phyloP scores from a whole-genome alignment of 1,140 invertebrate genomes.

The Conus betulinus region DNA sequence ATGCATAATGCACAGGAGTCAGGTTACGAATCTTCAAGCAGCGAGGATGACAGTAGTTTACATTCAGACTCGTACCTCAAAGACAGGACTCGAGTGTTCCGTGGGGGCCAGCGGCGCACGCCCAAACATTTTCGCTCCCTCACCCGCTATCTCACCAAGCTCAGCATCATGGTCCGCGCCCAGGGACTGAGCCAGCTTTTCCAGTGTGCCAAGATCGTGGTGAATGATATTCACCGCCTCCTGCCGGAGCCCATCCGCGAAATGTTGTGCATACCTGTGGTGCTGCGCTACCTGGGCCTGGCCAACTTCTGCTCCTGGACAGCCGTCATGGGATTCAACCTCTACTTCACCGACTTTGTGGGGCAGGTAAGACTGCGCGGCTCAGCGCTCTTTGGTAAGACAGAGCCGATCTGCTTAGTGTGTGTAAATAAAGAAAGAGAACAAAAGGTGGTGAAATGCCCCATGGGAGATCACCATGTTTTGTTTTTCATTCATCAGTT shows the following conservation, averaged over 20 bases:
- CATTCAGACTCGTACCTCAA: constrained; percentile 28
- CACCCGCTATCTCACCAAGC: constrained; percentile 23
- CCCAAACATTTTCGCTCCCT: constrained; percentile 17
- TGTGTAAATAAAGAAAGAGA: too few species aligned
- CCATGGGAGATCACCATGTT: too few species aligned
- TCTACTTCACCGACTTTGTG: constrained; percentile 79
- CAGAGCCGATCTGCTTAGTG: too few species aligned
- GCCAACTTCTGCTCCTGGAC: constrained; percentile 75
- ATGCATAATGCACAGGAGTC: constrained; percentile 37
- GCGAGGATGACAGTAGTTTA: constrained; percentile 1
- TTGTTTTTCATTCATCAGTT: too few species aligned
- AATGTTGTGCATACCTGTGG: constrained; percentile 70
- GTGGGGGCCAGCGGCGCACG: not conserved
- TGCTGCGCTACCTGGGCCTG: constrained; percentile 70
- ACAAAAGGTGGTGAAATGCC: too few species aligned
- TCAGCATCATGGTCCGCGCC: constrained; percentile 27
- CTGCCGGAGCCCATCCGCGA: constrained; percentile 64
- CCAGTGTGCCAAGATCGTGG: not conserved
- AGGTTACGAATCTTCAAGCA: constrained; percentile 43
- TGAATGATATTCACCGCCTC: constrained; percentile 14
- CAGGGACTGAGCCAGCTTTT: constrained; percentile 18
- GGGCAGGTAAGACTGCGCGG: constrained; percentile 67
- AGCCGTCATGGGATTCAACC: constrained; percentile 76
- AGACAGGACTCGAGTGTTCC: constrained; percentile 29
- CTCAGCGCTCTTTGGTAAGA: too few species aligned